Evolutionary conservation across 2,888 invertebrate genomes (phyloP), one percentile per base, ranked within the genome.

Genomic region (Lasioglossum figueresi): DNA sequence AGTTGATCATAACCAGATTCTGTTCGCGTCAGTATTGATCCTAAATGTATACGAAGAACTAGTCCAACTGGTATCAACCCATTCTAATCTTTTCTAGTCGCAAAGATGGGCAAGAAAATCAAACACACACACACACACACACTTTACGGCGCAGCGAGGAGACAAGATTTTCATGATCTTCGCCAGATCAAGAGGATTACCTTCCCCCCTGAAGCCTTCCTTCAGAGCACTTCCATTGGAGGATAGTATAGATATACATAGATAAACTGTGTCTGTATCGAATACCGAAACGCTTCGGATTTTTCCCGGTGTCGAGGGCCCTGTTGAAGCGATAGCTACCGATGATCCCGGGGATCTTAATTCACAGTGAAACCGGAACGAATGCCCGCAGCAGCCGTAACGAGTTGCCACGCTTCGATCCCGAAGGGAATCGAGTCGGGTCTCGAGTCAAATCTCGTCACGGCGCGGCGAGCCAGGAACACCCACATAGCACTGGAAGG

Each of bases 401-500:
- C 72, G 56, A 63, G 59, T 63, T 27, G 23, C 27, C 34, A 6
- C 66, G 66, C 23, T 68, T 59, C n/a, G 80, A 71, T 71, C 63
- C 74, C 4, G 34, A 40, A 45, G 45, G 63, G 75, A 72, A 77
- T 79, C 73, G 76, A 59, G 72, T 56, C 45, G 76, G 27, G 59
- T 27, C n/a, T 59, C 27, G 59, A 59, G 59, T 59, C 59, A 59
- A 59, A 59, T 59, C 59, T 59, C 76, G 66, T 45, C 45, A 45
- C 52, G 48, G 48, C 48, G 48, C 70, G 63, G 76, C 63, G 23
- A 66, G 56, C 16, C 37, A 19, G 73, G 79, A 77, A 74, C 85
- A 85, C 85, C 85, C 84, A 75, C 85, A 80, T 71, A 45, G 84
- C 37, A 31, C 68, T n/a, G 78, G 70, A 68, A 45, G 80, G 71